Percentiles rank a stretch among this genome's conserved stretches.
Conservation (phyloP, 2,888 invertebrate species). For the Incurvaria masculella region DNA sequence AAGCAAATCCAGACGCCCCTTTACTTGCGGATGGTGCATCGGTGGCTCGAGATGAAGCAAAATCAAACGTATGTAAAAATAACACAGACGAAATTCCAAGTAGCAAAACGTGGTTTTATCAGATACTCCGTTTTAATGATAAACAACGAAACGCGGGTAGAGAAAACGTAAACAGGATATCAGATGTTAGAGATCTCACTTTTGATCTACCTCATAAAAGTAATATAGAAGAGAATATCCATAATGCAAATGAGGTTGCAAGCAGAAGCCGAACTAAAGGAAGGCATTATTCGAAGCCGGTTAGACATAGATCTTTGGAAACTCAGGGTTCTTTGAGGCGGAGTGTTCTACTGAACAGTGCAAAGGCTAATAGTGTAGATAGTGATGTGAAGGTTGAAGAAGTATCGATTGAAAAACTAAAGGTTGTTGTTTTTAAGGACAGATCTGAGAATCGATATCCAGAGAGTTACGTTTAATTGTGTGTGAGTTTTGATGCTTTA, state of each 20-base stretch:
- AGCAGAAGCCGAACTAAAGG: not conserved
- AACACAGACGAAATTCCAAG: no score
- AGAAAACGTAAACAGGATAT: not conserved
- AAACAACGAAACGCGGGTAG: not conserved
- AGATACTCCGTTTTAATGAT: not conserved
- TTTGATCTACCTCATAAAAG: not conserved
- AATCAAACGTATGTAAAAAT: not conserved
- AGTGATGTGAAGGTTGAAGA: conserved; percentile 19
- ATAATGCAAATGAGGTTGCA: not conserved
- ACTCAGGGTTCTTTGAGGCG: conserved; percentile 43
- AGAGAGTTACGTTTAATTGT: not conserved
- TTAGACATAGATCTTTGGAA: conserved; percentile 28
- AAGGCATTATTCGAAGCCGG: no score
- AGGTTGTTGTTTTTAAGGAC: not conserved
- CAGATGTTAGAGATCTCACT: not conserved
- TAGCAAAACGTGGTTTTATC: not conserved
- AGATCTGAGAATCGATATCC: not conserved
- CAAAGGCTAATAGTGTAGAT: conserved; percentile 43
- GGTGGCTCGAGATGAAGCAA: no score
- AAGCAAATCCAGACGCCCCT: no score
- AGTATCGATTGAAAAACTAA: not conserved
- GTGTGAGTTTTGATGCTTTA: no score
- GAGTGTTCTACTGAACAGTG: conserved; percentile 48
- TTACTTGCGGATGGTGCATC: no score
- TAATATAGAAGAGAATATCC: not conserved